These are phyloP conservation scores for Drosophila carrolli DNA, from an alignment of 1,140 invertebrate genomes.

Conservation along the genomic window DNA sequence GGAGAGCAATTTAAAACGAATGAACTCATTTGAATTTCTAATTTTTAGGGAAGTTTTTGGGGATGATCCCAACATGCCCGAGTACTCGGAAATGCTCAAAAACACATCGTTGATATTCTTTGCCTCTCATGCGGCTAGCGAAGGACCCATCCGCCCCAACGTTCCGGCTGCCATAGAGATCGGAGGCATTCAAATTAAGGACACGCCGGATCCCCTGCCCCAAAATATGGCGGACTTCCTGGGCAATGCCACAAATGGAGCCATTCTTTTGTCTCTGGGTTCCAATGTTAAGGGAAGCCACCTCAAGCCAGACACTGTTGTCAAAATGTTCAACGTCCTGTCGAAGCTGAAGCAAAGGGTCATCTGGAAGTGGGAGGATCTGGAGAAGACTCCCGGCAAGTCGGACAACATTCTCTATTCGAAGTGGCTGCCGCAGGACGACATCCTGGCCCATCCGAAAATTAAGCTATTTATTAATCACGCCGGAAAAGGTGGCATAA, in stretches of 20 bases:
- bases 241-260: neutral
- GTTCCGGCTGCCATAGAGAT: neutral
- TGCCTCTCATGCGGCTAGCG: neutral
- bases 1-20: no score
- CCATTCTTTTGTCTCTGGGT: neutral
- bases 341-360: neutral
- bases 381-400: no score
- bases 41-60: neutral
- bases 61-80: neutral
- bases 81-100: neutral
- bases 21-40: no score
- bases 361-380: constrained; percentile 2
- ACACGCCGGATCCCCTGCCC: neutral
- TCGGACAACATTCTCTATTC: no score
- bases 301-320: neutral
- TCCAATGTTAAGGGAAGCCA: neutral
- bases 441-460: no score
- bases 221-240: neutral
- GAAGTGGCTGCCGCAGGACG: no score
- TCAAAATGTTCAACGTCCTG: constrained; percentile 4
- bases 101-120: neutral
- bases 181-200: constrained; percentile 1
- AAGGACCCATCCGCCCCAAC: neutral
- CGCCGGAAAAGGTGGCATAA: no score
- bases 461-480: no score